Evolutionary conservation across 53 echinoderm and acorn worm species (phyloP).

Genomic region (Glandiceps talaboti): DNA sequence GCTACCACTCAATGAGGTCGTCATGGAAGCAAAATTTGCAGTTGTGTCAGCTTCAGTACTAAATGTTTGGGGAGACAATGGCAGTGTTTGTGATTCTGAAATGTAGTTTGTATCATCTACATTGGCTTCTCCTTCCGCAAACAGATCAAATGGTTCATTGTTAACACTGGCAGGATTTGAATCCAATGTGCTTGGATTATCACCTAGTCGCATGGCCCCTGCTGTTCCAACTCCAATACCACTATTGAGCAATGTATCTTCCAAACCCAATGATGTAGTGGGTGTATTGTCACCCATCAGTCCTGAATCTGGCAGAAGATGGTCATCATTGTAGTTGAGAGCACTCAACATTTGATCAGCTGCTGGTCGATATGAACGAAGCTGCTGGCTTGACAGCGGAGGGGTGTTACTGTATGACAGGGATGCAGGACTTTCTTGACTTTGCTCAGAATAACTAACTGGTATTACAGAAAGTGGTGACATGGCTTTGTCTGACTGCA

Average conservation of each 20-base stretch:
- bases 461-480: constrained; percentile 78
- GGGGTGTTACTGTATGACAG: constrained; percentile 89
- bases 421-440: constrained; percentile 78
- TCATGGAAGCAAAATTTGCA: neutral
- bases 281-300: constrained; percentile 73
- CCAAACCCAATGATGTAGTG: constrained; percentile 35
- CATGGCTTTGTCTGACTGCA: constrained; percentile 63
- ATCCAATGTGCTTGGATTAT: constrained; percentile 71
- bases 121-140: constrained; percentile 64
- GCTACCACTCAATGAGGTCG: neutral
- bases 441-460: constrained; percentile 59
- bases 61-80: neutral
- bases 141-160: constrained; percentile 86
- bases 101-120: constrained; percentile 91
- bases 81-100: constrained; percentile 32
- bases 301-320: constrained; percentile 75
- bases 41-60: neutral
- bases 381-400: constrained; percentile 28
- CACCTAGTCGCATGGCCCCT: constrained; percentile 45
- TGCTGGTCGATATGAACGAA: constrained; percentile 35
- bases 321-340: constrained; percentile 84
- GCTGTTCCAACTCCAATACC: constrained; percentile 52
- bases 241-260: constrained; percentile 77
- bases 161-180: constrained; percentile 93
- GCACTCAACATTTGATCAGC: constrained; percentile 89